Evolutionary conservation across 2,888 invertebrate species (phyloP), one percentile per base, ranked within the genome.

Genomic region (Resseliella maxima): DNA sequence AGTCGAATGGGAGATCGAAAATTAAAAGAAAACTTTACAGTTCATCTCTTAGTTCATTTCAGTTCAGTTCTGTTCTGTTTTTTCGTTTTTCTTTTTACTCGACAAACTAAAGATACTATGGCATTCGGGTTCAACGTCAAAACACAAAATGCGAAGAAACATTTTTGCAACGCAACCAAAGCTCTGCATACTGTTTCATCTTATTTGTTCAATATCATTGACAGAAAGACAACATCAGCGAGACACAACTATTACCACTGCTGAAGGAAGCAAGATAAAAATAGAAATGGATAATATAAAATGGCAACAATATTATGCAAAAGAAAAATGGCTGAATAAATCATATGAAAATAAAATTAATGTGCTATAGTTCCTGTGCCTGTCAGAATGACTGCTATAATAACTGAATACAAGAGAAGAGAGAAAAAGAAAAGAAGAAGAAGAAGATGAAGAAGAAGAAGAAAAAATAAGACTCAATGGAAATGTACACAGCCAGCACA

Each of bases 281-380:
- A 72, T 72, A 31, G 35, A 72, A 31, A 35, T 72, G 72, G 72
- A 72, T 72, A 35, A 72, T 72, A 72, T 35, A 72, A 72, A 72
- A 72, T 72, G 72, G 72, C 72, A 72, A 72, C 72, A 72, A 72
- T 72, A 72, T 72, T 72, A 72, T 72, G 72, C 72, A 72, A 72
- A 72, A 72, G 72, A 72, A 72, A 72, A 72, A 72, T 72, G 72
- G 72, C 72, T 72, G 72, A 72, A 72, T 72, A 72, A 72, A 72
- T 72, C 72, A 72, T 72, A 72, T 72, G 72, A 72, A 72, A 72
- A 72, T 72, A 72, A 72, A 72, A 72, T 72, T 72, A 72, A 72
- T 72, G 72, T 72, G 72, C 72, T 72, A 35, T 72, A 72, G 72
- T 72, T 72, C 72, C 72, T 72, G 72, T 72, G 72, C 35, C 72